phyloP scores from a whole-genome alignment of 2,797 vertebrate genomes.

The Choloepus didactylus region DNA sequence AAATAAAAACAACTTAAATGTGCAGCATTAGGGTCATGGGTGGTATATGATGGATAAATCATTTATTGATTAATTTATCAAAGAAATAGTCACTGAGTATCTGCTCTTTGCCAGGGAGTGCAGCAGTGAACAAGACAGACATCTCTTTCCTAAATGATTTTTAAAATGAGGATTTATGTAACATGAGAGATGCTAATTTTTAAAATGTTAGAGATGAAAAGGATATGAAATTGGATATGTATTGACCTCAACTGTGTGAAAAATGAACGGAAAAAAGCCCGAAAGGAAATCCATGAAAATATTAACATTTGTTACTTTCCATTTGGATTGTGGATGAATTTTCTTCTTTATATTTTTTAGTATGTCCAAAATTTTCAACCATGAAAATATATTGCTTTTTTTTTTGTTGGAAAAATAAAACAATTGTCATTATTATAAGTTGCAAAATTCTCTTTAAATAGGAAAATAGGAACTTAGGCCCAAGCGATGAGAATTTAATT shows the following conservation, averaged over 20 bases:
- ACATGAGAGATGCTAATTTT: not conserved
- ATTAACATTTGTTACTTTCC: not conserved
- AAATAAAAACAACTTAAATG: not conserved
- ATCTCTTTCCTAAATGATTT: constrained; percentile 26
- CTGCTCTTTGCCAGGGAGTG: not conserved
- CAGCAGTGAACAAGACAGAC: not conserved
- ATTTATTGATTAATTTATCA: not conserved
- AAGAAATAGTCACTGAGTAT: not conserved
- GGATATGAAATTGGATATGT: not conserved
- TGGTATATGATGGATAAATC: not conserved
- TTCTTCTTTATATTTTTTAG: not conserved
- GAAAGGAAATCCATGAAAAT: constrained; percentile 17
- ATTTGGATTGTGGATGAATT: not conserved
- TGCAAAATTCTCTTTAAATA: constrained; percentile 64
- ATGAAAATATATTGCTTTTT: not conserved
- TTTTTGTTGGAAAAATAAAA: constrained; percentile 67
- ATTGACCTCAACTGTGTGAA: not conserved
- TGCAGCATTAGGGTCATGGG: not conserved
- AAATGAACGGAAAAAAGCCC: not conserved
- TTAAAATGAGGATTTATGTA: constrained; percentile 42
- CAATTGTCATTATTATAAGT: constrained; percentile 55
- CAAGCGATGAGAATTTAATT: constrained; percentile 44
- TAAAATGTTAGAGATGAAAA: constrained; percentile 8
- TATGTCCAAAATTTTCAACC: constrained; percentile 19
- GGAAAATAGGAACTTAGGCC: constrained; percentile 57